A percentile compares a stretch with the other conserved stretches of the same genome.
Conservation (phyloP, 2,113 vertebrate species). For the Ailurus styani region DNA sequence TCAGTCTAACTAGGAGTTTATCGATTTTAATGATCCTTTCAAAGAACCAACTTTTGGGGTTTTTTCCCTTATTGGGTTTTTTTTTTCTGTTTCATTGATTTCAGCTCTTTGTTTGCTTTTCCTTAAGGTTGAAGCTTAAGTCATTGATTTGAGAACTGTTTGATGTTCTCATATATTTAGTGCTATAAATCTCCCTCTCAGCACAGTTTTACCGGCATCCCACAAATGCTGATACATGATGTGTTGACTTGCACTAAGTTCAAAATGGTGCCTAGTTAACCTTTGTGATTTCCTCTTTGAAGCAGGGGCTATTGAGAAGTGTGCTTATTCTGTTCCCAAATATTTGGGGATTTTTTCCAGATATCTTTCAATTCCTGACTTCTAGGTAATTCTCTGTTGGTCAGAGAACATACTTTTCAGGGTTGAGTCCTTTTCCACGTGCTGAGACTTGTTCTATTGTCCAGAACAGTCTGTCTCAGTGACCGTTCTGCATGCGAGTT, state of each 20-base stretch:
- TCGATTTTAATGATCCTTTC: background rate
- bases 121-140: background rate
- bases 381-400: background rate
- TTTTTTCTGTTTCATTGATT: background rate
- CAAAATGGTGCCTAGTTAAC: background rate
- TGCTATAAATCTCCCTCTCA: background rate
- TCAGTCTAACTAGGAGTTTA: background rate
- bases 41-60: background rate
- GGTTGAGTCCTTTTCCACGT: background rate
- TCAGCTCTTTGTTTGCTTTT: background rate
- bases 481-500: fast-evolving
- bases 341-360: background rate
- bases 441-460: background rate
- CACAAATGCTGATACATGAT: background rate
- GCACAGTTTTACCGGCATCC: no score
- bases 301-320: background rate
- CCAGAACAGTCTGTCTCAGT: background rate
- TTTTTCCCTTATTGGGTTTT: background rate
- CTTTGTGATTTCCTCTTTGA: background rate
- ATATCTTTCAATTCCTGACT: background rate
- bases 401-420: background rate
- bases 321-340: background rate
- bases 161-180: background rate
- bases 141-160: background rate
- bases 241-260: background rate